A percentile compares a stretch with the other conserved stretches of the same genome.
Evolutionary conservation across 2,113 vertebrate species (phyloP).

Genomic region (Ranitomeya imitator): DNA sequence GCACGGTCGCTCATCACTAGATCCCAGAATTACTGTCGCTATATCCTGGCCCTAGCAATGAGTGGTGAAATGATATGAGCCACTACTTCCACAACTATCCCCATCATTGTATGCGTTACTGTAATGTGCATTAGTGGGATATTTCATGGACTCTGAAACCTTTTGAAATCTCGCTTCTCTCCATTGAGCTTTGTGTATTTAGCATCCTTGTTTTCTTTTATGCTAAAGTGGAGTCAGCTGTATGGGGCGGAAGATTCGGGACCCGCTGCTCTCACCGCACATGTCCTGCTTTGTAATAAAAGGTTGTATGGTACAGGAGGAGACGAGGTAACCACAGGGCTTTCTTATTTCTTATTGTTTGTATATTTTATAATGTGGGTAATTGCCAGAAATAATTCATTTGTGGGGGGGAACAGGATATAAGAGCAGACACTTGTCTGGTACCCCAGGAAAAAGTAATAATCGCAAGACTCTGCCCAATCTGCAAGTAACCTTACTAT

Average conservation of each 20-base stretch:
- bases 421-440: slow-evolving; percentile 3
- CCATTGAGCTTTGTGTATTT: slow-evolving; percentile 89
- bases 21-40: too few relatives aligned
- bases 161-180: slow-evolving; percentile 90
- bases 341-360: slow-evolving; percentile 56
- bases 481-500: not conserved
- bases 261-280: slow-evolving; percentile 95
- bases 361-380: not conserved
- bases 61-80: too few relatives aligned
- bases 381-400: not conserved
- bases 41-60: too few relatives aligned
- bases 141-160: slow-evolving; percentile 71
- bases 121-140: not conserved
- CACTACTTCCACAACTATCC: not conserved
- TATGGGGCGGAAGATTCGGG: slow-evolving; percentile 95
- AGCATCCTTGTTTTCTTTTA: slow-evolving; percentile 99
- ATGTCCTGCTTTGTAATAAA: slow-evolving; percentile 96
- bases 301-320: slow-evolving; percentile 95
- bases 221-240: slow-evolving; percentile 99
- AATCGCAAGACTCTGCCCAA: not conserved
- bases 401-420: not conserved
- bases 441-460: not conserved
- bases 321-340: slow-evolving; percentile 78
- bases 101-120: not conserved
- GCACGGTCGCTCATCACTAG: too few relatives aligned